phyloP scores from a whole-genome alignment of 30 jellyfish, hydroid and myxozoan species.

The Haliclystus octoradiatus region DNA sequence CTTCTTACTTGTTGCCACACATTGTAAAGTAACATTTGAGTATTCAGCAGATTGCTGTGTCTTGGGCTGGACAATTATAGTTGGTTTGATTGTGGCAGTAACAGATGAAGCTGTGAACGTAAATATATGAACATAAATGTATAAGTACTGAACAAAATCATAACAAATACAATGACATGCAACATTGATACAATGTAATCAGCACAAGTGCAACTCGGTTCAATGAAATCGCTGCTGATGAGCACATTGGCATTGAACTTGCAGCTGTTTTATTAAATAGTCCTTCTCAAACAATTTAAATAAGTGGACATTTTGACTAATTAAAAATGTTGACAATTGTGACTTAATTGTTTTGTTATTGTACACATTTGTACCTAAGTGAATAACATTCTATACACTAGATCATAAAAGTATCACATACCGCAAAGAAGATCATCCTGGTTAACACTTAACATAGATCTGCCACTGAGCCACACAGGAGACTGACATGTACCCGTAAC shows the following conservation, averaged over 20 bases:
- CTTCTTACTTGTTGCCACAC: slow-evolving; percentile 69
- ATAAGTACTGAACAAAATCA: neutral
- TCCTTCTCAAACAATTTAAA: no score
- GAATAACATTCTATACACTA: no score
- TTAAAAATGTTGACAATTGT: no score
- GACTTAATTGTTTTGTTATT: no score
- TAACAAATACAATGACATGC: neutral
- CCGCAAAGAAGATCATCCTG: slow-evolving; percentile 83
- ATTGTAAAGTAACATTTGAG: slow-evolving; percentile 69
- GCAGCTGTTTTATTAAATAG: no score
- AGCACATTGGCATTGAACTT: no score
- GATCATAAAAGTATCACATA: no score
- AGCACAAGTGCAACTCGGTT: neutral
- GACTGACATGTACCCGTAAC: slow-evolving; percentile 55
- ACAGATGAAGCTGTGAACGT: slow-evolving; percentile 36
- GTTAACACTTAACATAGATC: slow-evolving; percentile 36
- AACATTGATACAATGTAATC: neutral
- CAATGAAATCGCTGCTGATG: no score
- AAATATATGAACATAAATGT: neutral
- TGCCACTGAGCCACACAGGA: slow-evolving; percentile 77
- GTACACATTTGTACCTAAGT: no score
- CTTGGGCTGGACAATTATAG: slow-evolving; percentile 67
- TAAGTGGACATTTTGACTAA: no score
- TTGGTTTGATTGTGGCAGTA: slow-evolving; percentile 64
- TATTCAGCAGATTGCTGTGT: slow-evolving; percentile 39